Evolutionary conservation across 2,113 vertebrate genomes (phyloP), one percentile per base, ranked within the genome.

Genomic region (Amblyopsis rosae): DNA sequence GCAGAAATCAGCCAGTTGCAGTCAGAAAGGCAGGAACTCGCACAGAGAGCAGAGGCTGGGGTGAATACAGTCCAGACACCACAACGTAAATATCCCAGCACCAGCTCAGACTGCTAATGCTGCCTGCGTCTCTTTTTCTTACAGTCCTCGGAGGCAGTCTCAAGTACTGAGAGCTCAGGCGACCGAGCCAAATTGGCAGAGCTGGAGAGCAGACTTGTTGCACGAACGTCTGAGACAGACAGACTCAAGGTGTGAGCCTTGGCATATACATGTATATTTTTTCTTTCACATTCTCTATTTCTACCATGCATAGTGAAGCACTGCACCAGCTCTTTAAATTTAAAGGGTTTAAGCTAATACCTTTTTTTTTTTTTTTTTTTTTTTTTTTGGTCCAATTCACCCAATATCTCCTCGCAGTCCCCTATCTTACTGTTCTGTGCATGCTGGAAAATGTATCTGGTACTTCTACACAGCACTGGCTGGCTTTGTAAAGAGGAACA

Each of bases 1-100:
- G 32, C 76, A 33, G 95, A 98, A 79, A 95, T 98, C 61, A 78
- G 82, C 12, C 92, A 92, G 65, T 91, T 98, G 62, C 93, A 95
- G 82, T 62, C 82, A 0, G 95, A 97, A 81, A 95, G 92, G 57
- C 90, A 94, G 62, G 94, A 96, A 59, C 92, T 95, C 2, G 77
- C 95, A 3, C 91, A 91, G 71, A 86, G 88, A 88, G 82, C 83
- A 74, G 93, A 72, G 9, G 81, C 86, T 53, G 76, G 2, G 76
- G 90, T 94, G 88, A 86, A 85, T 70, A 62, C 54, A 9, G 5
- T 32, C 1, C 32, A 41, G 41, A 67, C 11, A 3, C 35, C 3
- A 62, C 6, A 65, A 35, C 6, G 35, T 13, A 60, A 19, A 6
- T 35, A 13, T 51, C 3, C 9, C 12, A 59, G 1, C 54, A 46